Percentiles rank a stretch among this genome's conserved stretches.
These are phyloP conservation scores for Alloscopus bannaensis DNA, from an alignment of 2,888 invertebrate genomes.

Conservation along the genomic window DNA sequence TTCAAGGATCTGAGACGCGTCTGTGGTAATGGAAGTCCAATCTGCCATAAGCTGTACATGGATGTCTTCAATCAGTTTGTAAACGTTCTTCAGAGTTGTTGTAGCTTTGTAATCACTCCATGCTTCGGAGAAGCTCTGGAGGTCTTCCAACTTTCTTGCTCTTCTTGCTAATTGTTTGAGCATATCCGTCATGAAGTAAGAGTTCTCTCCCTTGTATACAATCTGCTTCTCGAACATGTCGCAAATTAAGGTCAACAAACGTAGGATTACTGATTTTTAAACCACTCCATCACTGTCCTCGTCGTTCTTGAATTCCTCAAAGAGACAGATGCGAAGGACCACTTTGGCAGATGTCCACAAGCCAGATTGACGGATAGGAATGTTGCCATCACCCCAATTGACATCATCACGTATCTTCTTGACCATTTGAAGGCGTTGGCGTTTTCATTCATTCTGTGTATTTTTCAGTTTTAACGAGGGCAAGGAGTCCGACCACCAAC, in stretches of 20 bases:
- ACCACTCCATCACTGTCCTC: conserved; percentile 24
- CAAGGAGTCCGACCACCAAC: conserved; percentile 28
- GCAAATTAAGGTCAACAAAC: conserved; percentile 8
- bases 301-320: conserved; percentile 26
- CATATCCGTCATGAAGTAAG: too few relatives aligned
- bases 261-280: conserved; percentile 43
- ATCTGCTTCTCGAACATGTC: too few relatives aligned
- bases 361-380: conserved; percentile 47
- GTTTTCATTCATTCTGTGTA: background rate
- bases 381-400: background rate
- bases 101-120: too few relatives aligned
- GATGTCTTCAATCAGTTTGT: too few relatives aligned
- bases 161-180: conserved; percentile 44
- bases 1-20: conserved; percentile 27
- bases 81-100: too few relatives aligned
- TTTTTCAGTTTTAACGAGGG: conserved; percentile 1
- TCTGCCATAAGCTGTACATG: too few relatives aligned
- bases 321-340: conserved; percentile 19
- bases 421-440: conserved; percentile 1
- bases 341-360: conserved; percentile 51
- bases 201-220: too few relatives aligned
- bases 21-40: too few relatives aligned
- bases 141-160: too few relatives aligned
- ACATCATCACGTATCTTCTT: conserved; percentile 52
- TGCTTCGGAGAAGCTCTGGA: background rate